Evolutionary conservation across 2,888 invertebrate species (phyloP).

Genomic region (Sinentomon sp.): DNA sequence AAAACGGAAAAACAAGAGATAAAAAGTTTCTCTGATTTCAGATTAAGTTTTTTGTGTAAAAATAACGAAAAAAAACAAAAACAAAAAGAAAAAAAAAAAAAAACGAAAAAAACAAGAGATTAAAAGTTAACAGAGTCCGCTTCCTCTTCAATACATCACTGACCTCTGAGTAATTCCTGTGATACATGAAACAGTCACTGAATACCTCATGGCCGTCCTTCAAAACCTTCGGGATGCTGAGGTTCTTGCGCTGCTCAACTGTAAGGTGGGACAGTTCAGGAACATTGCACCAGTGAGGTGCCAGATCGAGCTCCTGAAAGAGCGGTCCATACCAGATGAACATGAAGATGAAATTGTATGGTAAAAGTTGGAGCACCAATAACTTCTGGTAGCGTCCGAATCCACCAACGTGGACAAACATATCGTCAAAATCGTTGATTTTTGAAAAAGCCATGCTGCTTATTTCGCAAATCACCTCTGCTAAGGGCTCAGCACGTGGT

Average conservation of each 20-base stretch:
- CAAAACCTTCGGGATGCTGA: conserved; percentile 7
- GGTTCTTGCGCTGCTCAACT: conserved; percentile 5
- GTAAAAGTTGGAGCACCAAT: conserved; percentile 10
- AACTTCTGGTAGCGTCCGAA: conserved; percentile 11
- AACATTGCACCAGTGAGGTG: conserved; percentile 11
- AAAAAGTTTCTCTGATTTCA: no score
- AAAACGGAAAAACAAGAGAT: no score
- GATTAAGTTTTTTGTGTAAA: no score
- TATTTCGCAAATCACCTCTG: no score
- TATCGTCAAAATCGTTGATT: conserved; percentile 11
- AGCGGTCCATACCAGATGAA: conserved; percentile 8
- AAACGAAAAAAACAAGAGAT: no score
- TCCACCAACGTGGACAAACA: conserved; percentile 11
- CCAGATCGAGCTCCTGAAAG: conserved; percentile 6
- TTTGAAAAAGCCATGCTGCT: no score
- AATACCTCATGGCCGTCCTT: conserved; percentile 7
- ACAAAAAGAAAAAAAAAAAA: no score
- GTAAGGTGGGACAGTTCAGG: conserved; percentile 9
- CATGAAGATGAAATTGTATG: conserved; percentile 9
- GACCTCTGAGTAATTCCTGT: conserved; percentile 12
- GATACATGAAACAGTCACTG: conserved; percentile 10
- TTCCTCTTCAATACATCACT: no score
- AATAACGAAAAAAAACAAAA: no score
- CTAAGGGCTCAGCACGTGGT: no score
- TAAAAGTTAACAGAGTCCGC: no score